Percentiles rank a stretch among this genome's conserved stretches.
Evolutionary conservation across 2,797 vertebrate genomes (phyloP).

Genomic region (Melanotaenia maccullochi): DNA sequence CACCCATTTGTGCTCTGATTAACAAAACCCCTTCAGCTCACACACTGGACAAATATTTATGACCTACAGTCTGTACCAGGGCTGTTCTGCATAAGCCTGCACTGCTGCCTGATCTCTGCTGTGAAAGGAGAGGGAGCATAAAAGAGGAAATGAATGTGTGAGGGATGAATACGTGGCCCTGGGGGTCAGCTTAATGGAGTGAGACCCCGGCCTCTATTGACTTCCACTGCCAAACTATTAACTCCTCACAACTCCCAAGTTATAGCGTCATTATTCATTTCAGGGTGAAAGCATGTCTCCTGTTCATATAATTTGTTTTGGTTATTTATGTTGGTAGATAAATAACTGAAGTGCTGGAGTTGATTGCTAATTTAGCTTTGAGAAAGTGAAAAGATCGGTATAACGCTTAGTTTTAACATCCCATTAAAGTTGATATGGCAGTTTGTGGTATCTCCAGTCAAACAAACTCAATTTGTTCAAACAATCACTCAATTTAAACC

Average conservation of each 20-base stretch:
- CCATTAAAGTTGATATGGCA: background rate
- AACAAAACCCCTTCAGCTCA: constrained; percentile 93
- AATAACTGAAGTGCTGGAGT: background rate
- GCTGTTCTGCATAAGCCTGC: constrained; percentile 87
- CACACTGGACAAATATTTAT: constrained; percentile 96
- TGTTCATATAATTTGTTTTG: constrained; percentile 48
- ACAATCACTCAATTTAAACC: background rate
- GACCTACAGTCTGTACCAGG: constrained; percentile 91
- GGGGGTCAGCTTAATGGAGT: constrained; percentile 99
- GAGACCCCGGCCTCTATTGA: constrained; percentile 96
- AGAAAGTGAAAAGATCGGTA: constrained; percentile 2
- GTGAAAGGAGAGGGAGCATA: constrained; percentile 93
- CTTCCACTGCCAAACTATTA: constrained; percentile 96
- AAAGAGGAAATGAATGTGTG: constrained; percentile 98
- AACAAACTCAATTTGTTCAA: background rate
- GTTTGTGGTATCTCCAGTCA: background rate
- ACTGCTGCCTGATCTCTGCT: constrained; percentile 86
- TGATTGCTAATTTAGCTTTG: background rate
- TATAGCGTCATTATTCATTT: constrained; percentile 94
- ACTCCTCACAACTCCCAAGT: constrained; percentile 93
- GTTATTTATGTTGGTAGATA: constrained; percentile 31
- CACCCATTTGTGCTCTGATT: constrained; percentile 85
- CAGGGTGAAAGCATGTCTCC: constrained; percentile 56
- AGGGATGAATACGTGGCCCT: constrained; percentile 95
- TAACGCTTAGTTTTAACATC: background rate